Percentiles rank a stretch among this genome's conserved stretches.
Evolutionary conservation across 2,797 vertebrate genomes (phyloP).

Genomic region (Thalassophryne amazonica): DNA sequence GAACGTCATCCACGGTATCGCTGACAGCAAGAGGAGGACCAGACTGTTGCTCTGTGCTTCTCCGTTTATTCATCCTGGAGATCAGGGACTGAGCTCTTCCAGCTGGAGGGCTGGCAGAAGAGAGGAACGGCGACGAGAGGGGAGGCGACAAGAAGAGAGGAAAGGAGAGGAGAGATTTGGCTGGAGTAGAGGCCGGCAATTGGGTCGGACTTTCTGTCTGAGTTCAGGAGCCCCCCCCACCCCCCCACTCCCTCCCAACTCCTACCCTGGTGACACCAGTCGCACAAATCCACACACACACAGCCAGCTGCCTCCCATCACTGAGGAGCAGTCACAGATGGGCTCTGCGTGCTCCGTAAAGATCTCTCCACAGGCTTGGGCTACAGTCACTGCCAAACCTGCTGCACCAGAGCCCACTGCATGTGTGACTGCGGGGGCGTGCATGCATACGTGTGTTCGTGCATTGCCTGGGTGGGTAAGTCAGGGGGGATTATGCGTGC

Average conservation of each 20-base stretch:
- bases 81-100: slow-evolving; percentile 57
- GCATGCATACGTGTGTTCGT: slow-evolving; percentile 47
- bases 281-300: slow-evolving; percentile 47
- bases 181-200: slow-evolving; percentile 15
- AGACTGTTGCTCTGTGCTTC: slow-evolving; percentile 61
- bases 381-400: slow-evolving; percentile 67
- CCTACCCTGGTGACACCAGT: slow-evolving; percentile 38
- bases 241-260: too few species aligned
- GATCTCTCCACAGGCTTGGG: slow-evolving; percentile 77
- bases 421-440: slow-evolving; percentile 38
- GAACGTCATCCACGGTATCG: slow-evolving; percentile 66
- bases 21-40: slow-evolving; percentile 73
- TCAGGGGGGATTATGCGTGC: slow-evolving; percentile 28
- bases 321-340: slow-evolving; percentile 77
- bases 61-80: slow-evolving; percentile 61
- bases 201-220: slow-evolving; percentile 57
- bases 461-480: slow-evolving; percentile 44
- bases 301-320: slow-evolving; percentile 77
- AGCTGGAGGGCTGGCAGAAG: slow-evolving; percentile 44
- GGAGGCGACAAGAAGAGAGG: not conserved
- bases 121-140: not conserved
- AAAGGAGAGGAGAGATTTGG: slow-evolving; percentile 18
- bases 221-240: too few species aligned
- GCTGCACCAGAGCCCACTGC: slow-evolving; percentile 61
- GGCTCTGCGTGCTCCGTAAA: slow-evolving; percentile 79